Percentiles rank a stretch among this genome's conserved stretches.
Conservation (phyloP, 1,140 invertebrate species). For the Muscidifurax raptorellus region DNA sequence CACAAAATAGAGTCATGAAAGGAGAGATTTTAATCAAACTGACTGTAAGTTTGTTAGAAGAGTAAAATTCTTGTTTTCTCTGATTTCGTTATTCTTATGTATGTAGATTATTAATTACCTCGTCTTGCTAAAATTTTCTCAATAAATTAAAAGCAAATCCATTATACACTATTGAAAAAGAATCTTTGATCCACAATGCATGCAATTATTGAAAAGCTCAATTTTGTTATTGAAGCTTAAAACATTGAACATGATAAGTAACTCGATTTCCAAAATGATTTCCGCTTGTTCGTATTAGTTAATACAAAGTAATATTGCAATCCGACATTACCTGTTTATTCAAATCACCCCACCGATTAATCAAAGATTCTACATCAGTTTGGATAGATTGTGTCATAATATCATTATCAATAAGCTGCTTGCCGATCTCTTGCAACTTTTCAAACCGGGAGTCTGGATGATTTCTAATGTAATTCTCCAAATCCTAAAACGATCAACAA, state of each 20-base stretch:
- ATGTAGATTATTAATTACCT: neutral
- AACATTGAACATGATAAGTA: neutral
- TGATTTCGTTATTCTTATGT: neutral
- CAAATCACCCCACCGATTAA: slow-evolving; percentile 81
- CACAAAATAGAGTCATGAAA: neutral
- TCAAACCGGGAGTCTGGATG: slow-evolving; percentile 84
- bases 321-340: slow-evolving; percentile 78
- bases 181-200: neutral
- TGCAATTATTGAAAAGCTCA: slow-evolving; percentile 29
- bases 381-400: slow-evolving; percentile 85
- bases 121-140: neutral
- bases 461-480: slow-evolving; percentile 89
- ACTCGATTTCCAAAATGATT: neutral
- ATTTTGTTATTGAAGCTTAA: slow-evolving; percentile 13
- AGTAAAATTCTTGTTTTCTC: neutral
- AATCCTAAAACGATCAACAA: slow-evolving; percentile 77
- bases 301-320: neutral
- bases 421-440: slow-evolving; percentile 86
- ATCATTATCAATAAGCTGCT: slow-evolving; percentile 83
- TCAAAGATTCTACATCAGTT: slow-evolving; percentile 82
- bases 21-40: no score
- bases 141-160: neutral
- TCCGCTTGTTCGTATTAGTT: neutral
- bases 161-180: neutral
- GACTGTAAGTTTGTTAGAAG: no score